Evolutionary conservation across 2,797 vertebrate genomes (phyloP), one percentile per base, ranked within the genome.

Genomic region (Hoplostethus atlanticus): DNA sequence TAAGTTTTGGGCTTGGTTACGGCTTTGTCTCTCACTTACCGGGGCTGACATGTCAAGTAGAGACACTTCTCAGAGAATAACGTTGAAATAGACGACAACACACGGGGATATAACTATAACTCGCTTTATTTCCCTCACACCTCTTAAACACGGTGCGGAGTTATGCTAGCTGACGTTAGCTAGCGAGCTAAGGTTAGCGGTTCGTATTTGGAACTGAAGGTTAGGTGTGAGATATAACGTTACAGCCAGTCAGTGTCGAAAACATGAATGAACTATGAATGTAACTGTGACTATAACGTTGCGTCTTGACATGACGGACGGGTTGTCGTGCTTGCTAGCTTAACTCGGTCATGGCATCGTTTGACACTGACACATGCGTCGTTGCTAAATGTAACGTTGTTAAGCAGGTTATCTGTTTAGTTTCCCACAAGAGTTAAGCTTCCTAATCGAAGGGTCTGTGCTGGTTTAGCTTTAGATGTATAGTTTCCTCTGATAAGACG

Each of bases 51-150:
- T 4, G 1, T 42, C 2, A 4, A 8, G 0, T 0, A 4, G 12
- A 16, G n/a, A 9, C 2, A 0, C 2, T 8, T 0, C 13, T 0
- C 7, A 0, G 5, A 30, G 0, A 9, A 0, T 0, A 0, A 0
- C 1, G n/a, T 21, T 16, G 38, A 0, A 1, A 6, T 0, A 5
- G n/a, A 17, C 0, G 13, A 15, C 1, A 25, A 0, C 1, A 4
- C 0, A 1, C 40, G 9, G 10, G 8, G 10, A 10, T 2, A 42
- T 42, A 10, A 12, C 10, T 0, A 5, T 4, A 1, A 0, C 0
- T 64, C 0, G 0, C 0, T 69, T 60, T 44, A 6, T 51, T n/a
- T 0, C 28, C 0, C 0, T 28, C 17, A 3, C 53, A 28, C 31
- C 34, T n/a, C 7, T 12, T 50, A 6, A 66, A 54, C 30, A 17